These are phyloP conservation scores for Potamilus streckersoni DNA, from an alignment of 1,140 invertebrate genomes.

Conservation along the genomic window DNA sequence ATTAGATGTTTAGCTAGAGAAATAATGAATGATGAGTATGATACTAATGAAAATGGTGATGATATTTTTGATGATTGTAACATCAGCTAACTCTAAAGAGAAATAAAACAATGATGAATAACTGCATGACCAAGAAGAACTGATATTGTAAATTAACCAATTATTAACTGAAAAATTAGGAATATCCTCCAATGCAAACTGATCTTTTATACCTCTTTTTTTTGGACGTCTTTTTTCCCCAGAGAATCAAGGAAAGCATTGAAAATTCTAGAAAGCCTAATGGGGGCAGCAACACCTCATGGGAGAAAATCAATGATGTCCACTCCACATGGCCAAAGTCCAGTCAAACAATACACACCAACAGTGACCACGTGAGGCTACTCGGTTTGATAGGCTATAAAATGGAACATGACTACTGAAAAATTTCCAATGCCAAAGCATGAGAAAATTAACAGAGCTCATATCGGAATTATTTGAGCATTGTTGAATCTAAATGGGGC, in stretches of 20 bases:
- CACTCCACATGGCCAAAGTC: slow-evolving; percentile 19
- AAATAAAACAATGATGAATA: not conserved
- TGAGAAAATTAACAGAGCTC: slow-evolving; percentile 1
- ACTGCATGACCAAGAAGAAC: too few relatives aligned
- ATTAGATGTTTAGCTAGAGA: too few relatives aligned
- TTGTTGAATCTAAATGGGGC: too few relatives aligned
- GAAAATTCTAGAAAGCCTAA: slow-evolving; percentile 38
- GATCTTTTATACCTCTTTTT: not conserved
- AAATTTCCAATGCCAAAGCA: too few relatives aligned
- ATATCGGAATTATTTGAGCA: too few relatives aligned
- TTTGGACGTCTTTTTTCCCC: slow-evolving; percentile 7
- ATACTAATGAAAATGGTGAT: too few relatives aligned
- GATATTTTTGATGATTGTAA: not conserved
- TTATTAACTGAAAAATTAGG: not conserved
- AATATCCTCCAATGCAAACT: not conserved
- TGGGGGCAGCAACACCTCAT: not conserved
- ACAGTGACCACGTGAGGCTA: slow-evolving; percentile 30
- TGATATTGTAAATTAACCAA: not conserved
- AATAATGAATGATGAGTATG: too few relatives aligned
- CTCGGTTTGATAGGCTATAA: slow-evolving; percentile 12
- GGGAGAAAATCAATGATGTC: slow-evolving; percentile 30
- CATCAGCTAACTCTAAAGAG: not conserved
- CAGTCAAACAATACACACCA: slow-evolving; percentile 23
- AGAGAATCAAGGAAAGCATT: slow-evolving; percentile 53
- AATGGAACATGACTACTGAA: not conserved